A percentile compares a stretch with the other conserved stretches of the same genome.
These are phyloP conservation scores for Plodia interpunctella DNA, from an alignment of 1,140 invertebrate species.

Conservation along the genomic window DNA sequence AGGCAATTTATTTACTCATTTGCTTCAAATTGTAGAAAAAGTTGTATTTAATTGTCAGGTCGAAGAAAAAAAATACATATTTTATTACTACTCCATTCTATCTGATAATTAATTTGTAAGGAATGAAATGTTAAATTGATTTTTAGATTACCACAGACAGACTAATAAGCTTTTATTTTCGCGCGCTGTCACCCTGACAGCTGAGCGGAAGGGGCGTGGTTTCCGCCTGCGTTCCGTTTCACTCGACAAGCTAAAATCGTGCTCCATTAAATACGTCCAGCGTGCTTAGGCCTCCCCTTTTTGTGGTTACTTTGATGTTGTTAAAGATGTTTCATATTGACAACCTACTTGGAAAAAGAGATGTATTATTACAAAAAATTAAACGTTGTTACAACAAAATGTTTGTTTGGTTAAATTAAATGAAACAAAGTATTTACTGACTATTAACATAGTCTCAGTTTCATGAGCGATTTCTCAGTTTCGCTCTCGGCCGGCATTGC, in stretches of 20 bases:
- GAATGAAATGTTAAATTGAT: neutral
- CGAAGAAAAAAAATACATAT: no score
- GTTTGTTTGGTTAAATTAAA: no score
- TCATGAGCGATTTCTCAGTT: no score
- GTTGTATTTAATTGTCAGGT: no score
- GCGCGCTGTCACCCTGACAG: slow-evolving; percentile 44
- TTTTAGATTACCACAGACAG: neutral
- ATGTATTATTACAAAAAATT: neutral
- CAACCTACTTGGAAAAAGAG: neutral
- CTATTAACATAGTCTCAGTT: no score
- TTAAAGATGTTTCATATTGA: neutral
- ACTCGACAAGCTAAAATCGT: slow-evolving; percentile 37
- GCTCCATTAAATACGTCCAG: slow-evolving; percentile 36
- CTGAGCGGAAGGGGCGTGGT: slow-evolving; percentile 57
- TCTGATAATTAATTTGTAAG: no score
- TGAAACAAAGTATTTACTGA: no score
- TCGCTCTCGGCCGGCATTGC: no score
- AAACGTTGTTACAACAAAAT: no score
- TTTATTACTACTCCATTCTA: no score
- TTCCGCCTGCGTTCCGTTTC: slow-evolving; percentile 58
- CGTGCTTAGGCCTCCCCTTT: neutral
- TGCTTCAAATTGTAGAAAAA: no score
- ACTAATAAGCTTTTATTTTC: slow-evolving; percentile 25
- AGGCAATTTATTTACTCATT: no score
- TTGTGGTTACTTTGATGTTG: slow-evolving; percentile 7